Percentiles rank a stretch among this genome's conserved stretches.
phyloP scores from a whole-genome alignment of 2,888 invertebrate genomes.

The Dichetophora obliterata region DNA sequence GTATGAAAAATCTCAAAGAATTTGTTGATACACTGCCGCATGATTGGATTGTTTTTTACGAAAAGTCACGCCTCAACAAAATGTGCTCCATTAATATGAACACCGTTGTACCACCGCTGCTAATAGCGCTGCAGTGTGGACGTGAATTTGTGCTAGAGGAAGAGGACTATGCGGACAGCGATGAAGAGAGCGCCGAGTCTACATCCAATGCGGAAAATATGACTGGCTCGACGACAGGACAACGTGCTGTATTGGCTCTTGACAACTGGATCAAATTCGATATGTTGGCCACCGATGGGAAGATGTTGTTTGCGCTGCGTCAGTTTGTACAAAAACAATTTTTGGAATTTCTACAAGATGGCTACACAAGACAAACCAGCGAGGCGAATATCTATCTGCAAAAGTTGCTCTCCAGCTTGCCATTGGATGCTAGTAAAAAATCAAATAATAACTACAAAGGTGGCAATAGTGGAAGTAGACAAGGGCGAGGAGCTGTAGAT shows the following conservation, averaged over 20 bases:
- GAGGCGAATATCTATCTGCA: conserved; percentile 49
- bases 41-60: conserved; percentile 91
- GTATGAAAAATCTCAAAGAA: conserved; percentile 52
- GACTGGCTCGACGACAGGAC: conserved; percentile 30
- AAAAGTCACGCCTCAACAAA: conserved; percentile 80
- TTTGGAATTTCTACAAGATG: conserved; percentile 52
- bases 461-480: conserved; percentile 3
- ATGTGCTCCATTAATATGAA: conserved; percentile 82
- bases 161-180: conserved; percentile 61
- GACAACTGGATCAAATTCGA: conserved; percentile 84
- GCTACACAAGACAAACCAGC: conserved; percentile 49
- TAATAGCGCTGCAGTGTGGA: conserved; percentile 79
- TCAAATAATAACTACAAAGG: conserved; percentile 10
- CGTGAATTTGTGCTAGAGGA: conserved; percentile 48
- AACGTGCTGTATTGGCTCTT: conserved; percentile 71
- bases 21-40: conserved; percentile 73
- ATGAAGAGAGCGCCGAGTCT: conserved; percentile 52
- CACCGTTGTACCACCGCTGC: conserved; percentile 84
- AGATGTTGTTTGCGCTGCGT: conserved; percentile 51
- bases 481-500: background rate
- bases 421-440: background rate
- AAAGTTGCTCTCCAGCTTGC: conserved; percentile 50
- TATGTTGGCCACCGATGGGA: conserved; percentile 74
- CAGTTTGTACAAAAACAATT: conserved; percentile 53
- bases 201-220: conserved; percentile 50